Evolutionary conservation across 2,113 vertebrate species (phyloP).

Genomic region (Hemichromis elongatus): DNA sequence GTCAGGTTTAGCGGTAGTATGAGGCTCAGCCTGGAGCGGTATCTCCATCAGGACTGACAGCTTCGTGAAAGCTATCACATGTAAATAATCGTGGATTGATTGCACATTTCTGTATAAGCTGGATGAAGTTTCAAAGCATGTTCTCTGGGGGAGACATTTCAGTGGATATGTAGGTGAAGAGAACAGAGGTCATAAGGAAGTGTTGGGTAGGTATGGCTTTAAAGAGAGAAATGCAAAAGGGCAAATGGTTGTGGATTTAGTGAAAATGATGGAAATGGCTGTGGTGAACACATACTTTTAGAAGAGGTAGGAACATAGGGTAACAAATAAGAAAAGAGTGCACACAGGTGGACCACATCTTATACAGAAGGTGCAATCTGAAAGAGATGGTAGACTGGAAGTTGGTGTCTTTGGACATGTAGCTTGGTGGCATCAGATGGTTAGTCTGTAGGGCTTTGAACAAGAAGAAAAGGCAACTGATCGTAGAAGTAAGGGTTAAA

Average conservation of each 20-base stretch:
- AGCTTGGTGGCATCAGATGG: background rate
- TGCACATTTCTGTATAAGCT: background rate
- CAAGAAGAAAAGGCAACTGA: no score
- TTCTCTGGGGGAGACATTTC: background rate
- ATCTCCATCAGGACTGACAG: background rate
- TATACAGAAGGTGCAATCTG: background rate
- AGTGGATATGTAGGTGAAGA: background rate
- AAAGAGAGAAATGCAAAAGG: background rate
- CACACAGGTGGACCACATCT: background rate
- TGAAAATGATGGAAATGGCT: no score
- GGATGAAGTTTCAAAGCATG: background rate
- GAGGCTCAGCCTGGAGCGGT: background rate
- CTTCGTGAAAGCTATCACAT: background rate
- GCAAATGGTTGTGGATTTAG: background rate
- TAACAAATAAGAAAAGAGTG: background rate
- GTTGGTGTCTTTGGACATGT: no score
- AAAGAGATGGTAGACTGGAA: background rate
- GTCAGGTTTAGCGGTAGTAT: background rate
- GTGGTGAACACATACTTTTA: no score
- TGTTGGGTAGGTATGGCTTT: background rate
- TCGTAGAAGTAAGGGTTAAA: background rate
- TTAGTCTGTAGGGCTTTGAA: background rate
- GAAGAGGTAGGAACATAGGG: background rate
- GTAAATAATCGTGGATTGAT: background rate
- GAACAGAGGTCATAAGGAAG: background rate